phyloP scores from a whole-genome alignment of 2,888 invertebrate genomes.

The Limulus polyphemus region DNA sequence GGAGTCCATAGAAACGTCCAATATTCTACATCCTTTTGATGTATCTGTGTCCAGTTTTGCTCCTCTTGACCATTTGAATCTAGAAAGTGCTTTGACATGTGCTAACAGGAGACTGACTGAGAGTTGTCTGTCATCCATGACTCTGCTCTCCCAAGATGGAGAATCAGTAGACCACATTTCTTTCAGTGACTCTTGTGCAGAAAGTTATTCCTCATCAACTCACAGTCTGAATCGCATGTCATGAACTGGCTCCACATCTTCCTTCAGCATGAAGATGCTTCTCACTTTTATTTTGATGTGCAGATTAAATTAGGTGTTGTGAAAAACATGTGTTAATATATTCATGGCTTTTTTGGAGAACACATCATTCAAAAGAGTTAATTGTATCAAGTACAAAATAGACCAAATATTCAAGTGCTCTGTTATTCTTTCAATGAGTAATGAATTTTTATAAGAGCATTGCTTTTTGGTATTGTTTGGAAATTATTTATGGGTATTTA shows the following conservation, averaged over 20 bases:
- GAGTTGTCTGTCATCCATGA: constrained; percentile 11
- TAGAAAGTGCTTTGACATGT: neutral
- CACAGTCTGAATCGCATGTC: constrained; percentile 12
- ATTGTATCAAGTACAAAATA: too few species aligned
- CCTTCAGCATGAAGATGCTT: neutral
- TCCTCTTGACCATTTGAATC: neutral
- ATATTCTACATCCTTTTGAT: neutral
- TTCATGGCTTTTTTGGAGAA: too few species aligned
- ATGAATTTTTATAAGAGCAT: too few species aligned
- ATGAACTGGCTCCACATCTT: constrained; percentile 2
- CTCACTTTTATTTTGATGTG: too few species aligned
- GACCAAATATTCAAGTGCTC: too few species aligned
- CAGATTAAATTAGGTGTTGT: too few species aligned
- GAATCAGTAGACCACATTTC: constrained; percentile 20
- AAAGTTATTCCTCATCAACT: constrained; percentile 21
- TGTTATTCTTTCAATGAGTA: too few species aligned
- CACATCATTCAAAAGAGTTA: too few species aligned
- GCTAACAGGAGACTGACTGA: neutral
- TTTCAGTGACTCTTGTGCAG: constrained; percentile 22
- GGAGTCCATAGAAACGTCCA: neutral
- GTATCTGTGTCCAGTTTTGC: neutral
- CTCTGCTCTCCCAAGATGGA: constrained; percentile 18
- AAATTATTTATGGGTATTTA: too few species aligned
- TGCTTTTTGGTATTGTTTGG: too few species aligned
- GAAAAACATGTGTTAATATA: too few species aligned